Evolutionary conservation across 30 jellyfish, hydroid and myxozoan species (phyloP), one percentile per base, ranked within the genome.

Genomic region (Cassiopea xamachana): DNA sequence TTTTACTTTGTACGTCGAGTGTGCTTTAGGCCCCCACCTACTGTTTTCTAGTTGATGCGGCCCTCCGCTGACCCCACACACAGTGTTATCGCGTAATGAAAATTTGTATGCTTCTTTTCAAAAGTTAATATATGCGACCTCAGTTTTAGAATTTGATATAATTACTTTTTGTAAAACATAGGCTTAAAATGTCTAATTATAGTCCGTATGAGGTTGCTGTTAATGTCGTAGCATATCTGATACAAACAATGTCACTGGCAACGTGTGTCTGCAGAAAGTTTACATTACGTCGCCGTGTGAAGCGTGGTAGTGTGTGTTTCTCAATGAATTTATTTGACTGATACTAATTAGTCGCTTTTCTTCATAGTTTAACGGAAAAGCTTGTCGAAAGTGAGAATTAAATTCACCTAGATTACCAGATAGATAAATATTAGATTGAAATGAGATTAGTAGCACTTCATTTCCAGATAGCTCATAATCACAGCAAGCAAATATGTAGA

Each of bases 201-300:
- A 10, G 64, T 55, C 12, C 27, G 43, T 17, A 14, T 64, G 27
- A 64, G 74, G 74, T 27, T 13, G 15, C 8, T 64, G 8, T 64
- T 64, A 64, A 17, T 14, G 2, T 59, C 14, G 69, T 14, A 59
- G 14, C 39, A 64, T 17, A 17, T 64, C 27, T 64, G 74, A 64
- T 4, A 64, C 74, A 64, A 64, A 64, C 27, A 55, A 64, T 27
- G 74, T 64, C 74, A 64, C 27, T 64, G 74, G 27, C 74, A 64
- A 64, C 27, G 43, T 17, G 19, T 27, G 90, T 82, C 77, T 64
- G 73, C 69, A 19, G 72, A 13, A 10, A 45, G 81, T 82, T 82
- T 82, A 68, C 71, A 43, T 82, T 16, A 18, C 6, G 90, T 64
- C 90, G 90, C 90, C 90, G 80, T 15, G 80, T 27, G 18, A 69